These are phyloP conservation scores for Luscinia megarhynchos DNA, from an alignment of 2,797 vertebrate genomes.

Conservation along the genomic window DNA sequence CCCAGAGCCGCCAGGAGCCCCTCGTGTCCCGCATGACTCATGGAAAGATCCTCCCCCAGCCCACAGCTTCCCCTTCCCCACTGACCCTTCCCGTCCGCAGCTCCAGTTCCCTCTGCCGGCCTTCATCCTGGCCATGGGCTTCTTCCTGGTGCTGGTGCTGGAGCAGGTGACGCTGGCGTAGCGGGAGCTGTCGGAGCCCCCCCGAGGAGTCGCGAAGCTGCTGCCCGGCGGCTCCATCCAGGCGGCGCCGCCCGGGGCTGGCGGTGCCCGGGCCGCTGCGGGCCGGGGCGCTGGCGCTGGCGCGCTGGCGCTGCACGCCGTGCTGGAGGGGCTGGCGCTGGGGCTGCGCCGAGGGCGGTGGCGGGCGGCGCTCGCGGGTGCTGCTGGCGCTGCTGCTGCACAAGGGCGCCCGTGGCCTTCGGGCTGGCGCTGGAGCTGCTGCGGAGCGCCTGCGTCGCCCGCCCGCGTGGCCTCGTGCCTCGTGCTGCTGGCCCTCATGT, in stretches of 20 bases:
- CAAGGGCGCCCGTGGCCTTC: conserved; percentile 85
- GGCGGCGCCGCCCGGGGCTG: accelerated
- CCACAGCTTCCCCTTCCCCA: neutral
- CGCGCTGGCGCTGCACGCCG: conserved; percentile 67
- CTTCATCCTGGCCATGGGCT: conserved; percentile 91
- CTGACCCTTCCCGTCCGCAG: conserved; percentile 55
- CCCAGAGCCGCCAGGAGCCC: neutral
- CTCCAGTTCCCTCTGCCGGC: conserved; percentile 89
- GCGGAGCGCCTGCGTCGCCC: conserved; percentile 74
- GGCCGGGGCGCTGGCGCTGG: conserved; percentile 82
- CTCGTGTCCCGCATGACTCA: neutral
- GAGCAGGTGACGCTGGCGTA: conserved; percentile 87
- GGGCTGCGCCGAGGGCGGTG: neutral
- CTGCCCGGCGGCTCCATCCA: conserved; percentile 62
- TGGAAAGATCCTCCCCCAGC: neutral
- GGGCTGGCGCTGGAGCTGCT: conserved; percentile 82
- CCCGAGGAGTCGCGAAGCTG: conserved; percentile 72
- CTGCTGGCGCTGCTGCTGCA: conserved; percentile 82
- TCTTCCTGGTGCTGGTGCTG: conserved; percentile 89
- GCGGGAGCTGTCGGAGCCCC: conserved; percentile 54
- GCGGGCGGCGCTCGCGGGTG: conserved; percentile 73
- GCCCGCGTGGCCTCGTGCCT: conserved; percentile 77
- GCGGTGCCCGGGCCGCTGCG: conserved; percentile 73
- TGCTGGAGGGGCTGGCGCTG: neutral
- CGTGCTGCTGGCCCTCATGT: conserved; percentile 82